Conservation (phyloP, 53 echinoderm and acorn worm genomes). For the Echinarachnius parma region DNA sequence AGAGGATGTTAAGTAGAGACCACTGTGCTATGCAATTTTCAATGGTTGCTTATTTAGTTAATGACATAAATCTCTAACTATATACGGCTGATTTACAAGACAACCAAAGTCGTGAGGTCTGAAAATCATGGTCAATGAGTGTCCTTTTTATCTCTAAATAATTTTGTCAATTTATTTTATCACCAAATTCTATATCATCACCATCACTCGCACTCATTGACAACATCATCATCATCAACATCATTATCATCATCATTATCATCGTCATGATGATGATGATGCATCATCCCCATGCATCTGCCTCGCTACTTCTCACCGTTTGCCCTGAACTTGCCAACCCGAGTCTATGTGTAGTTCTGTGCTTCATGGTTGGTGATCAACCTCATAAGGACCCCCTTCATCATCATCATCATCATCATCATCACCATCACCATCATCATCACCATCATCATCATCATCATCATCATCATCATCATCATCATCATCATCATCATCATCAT, state of each 20-base stretch:
- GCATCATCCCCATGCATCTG: no score
- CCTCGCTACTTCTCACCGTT: slow-evolving; percentile 47
- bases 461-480: not conserved
- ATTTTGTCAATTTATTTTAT: no score
- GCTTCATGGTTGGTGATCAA: no score
- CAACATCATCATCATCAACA: slow-evolving; percentile 5
- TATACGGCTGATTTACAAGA: no score
- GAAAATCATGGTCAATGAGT: no score
- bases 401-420: not conserved
- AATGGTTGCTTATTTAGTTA: no score
- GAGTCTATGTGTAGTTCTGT: slow-evolving; percentile 59
- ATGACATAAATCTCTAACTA: no score
- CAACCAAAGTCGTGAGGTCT: no score
- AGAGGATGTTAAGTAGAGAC: no score
- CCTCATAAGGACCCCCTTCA: not conserved
- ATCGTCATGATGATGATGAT: no score
- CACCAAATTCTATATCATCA: not conserved
- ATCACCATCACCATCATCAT: not conserved
- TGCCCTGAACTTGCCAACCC: slow-evolving; percentile 67
- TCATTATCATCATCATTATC: not conserved
- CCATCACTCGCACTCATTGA: not conserved
- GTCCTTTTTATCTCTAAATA: no score
- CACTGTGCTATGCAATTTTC: no score
- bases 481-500: not conserved
- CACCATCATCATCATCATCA: not conserved